Base-by-base conservation (phyloP, 2,797 vertebrate genomes). In the Xenops minutus region DNA sequence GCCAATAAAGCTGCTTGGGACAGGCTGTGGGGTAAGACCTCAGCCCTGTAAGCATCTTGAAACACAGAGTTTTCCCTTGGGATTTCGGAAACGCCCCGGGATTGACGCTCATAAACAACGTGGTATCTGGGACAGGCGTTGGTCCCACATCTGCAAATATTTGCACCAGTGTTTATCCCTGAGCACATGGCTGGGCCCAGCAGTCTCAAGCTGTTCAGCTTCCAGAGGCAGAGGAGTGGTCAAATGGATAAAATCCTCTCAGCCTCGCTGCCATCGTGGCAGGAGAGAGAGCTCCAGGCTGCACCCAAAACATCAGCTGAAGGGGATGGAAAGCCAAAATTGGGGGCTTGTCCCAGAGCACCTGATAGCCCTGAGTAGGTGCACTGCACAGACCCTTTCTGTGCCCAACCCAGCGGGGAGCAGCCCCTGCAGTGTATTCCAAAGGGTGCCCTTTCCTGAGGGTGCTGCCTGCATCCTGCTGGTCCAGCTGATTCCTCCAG, bases 81-180 rank as follows among this genome's bases (percentile, higher is more conserved):
- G 75, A n/a, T 93, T 67, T 91, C 4, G 4, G 56, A 51, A 92
- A 78, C 80, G 74, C 74, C 62, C 62, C 20, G n/a, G 85, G 29
- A 84, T 6, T 74, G 71, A 64, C 32, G 32, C 21, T 85, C 54
- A 41, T 88, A 85, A 92, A 94, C 93, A 92, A 93, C 77, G 44
- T 11, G 5, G 2, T 85, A 67, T 79, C 92, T 92, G 77, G 74
- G 63, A 41, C 66, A 4, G 4, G 7, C 0, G 0, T 12, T 82
- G 56, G 21, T 56, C 63, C 36, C 56, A 0, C 2, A 8, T 84
- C 93, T 93, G 77, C 90, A 94, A 95, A 92, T 89, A 69, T 77
- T 89, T 96, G 71, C 55, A 61, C 39, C 76, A 81, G 1, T 82
- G 52, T 92, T 94, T 88, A 91, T 96, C 51, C 52, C 32, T 37